Base-by-base conservation (phyloP, 1,140 invertebrate species). In the Metaphire vulgaris region DNA sequence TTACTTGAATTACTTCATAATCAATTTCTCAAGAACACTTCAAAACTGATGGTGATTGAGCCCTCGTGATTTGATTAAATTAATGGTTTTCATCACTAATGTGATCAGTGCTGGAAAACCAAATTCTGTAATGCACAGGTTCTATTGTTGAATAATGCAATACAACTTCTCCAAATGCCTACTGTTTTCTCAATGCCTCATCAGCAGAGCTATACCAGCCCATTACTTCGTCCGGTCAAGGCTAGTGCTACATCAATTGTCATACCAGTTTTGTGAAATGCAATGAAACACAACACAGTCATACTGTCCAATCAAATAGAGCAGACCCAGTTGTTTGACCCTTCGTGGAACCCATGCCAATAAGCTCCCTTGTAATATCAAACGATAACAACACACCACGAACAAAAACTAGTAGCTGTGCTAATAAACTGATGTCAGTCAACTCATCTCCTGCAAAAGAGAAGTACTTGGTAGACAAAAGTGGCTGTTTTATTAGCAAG, bases 301-400 rank as follows among this genome's bases (percentile, higher is more conserved):
- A 12, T 21, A 56, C 6, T 56, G 41, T 56, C 41, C 21, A 6
- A 12, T 56, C 41, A 6, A 56, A 21, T 21, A 56, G 41, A 21
- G 41, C 41, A 56, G 41, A 56, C 41, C 41, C 41, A 56, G 41
- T 56, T 56, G 41, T 56, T 56, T 56, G 41, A 56, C 41, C 41
- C 21, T 56, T 56, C 41, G 21, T 56, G 21, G 41, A 21, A 21
- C 41, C 41, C 41, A 56, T 56, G 41, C 41, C 41, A 56, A 56
- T 56, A 6, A 56, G 41, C 41, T 56, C 41, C 21, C 21, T 21
- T 12, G 41, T 56, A 21, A 56, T 56, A 21, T 56, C 41, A 56
- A 56, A 12, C 6, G 6, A 12, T 21, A 21, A 6, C 6, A 21
- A 56, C 41, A 56, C 41, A 12, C 41, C 41, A 56, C 41, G 21